Percentiles rank a stretch among this genome's conserved stretches.
Evolutionary conservation across 2,113 vertebrate species (phyloP).

Genomic region (Triplophysa dalaica): DNA sequence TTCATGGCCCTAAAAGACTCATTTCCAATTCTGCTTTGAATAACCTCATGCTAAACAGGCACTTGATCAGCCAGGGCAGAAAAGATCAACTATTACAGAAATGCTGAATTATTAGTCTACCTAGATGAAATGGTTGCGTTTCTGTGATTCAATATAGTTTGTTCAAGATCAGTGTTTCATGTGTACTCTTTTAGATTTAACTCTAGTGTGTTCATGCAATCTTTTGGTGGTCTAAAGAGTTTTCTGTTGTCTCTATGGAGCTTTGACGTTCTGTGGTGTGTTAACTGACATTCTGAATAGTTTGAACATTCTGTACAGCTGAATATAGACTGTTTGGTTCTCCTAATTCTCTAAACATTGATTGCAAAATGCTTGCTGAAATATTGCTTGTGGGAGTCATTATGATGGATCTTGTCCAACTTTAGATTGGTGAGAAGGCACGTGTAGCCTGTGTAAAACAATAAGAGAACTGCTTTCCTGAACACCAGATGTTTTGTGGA

Average conservation of each 20-base stretch:
- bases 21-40: background rate
- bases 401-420: constrained; percentile 1
- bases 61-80: background rate
- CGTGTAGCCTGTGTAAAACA: constrained; percentile 15
- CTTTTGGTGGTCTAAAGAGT: background rate
- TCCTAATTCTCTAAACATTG: background rate
- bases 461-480: constrained; percentile 4
- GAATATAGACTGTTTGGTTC: background rate
- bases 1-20: background rate
- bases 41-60: background rate
- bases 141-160: constrained; percentile 60
- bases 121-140: constrained; percentile 45
- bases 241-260: background rate
- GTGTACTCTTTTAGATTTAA: constrained; percentile 60
- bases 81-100: constrained; percentile 58
- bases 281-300: background rate
- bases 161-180: constrained; percentile 60
- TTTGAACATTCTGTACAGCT: too few relatives aligned
- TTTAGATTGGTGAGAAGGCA: background rate
- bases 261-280: background rate
- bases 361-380: background rate
- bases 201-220: background rate
- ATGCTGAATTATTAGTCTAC: constrained; percentile 61
- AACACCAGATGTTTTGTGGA: constrained; percentile 17
- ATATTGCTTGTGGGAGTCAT: constrained; percentile 5